A percentile compares a stretch with the other conserved stretches of the same genome.
Conservation (phyloP, 2,113 vertebrate species). For the Chamaea fasciata region DNA sequence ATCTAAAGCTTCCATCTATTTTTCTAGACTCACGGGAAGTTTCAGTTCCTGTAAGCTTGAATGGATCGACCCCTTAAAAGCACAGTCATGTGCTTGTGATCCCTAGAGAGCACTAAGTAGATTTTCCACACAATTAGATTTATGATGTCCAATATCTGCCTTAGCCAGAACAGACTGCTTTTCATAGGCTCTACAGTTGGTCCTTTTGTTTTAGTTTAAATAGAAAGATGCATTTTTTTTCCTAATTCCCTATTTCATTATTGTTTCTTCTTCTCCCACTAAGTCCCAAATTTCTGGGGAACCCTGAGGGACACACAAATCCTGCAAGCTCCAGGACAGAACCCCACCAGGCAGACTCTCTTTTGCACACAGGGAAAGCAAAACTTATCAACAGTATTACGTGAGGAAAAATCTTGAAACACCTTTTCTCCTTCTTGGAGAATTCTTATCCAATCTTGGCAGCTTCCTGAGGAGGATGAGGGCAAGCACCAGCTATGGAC, state of each 20-base stretch:
- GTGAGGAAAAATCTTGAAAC: neutral
- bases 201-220: neutral
- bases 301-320: neutral
- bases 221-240: rapidly evolving
- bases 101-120: conserved; percentile 3
- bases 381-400: neutral
- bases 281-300: neutral
- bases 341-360: neutral
- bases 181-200: neutral
- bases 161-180: neutral
- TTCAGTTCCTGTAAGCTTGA: conserved; percentile 28
- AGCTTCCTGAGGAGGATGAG: neutral
- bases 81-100: neutral
- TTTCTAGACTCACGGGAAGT: neutral
- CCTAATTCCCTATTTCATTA: neutral
- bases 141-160: neutral
- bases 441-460: neutral
- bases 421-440: neutral
- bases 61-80: conserved; percentile 18
- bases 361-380: neutral
- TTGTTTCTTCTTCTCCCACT: neutral
- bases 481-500: rapidly evolving
- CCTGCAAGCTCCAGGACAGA: neutral
- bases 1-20: conserved; percentile 49
- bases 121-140: conserved; percentile 45